phyloP scores from a whole-genome alignment of 1,140 invertebrate species.

The Brachionus angularis region DNA sequence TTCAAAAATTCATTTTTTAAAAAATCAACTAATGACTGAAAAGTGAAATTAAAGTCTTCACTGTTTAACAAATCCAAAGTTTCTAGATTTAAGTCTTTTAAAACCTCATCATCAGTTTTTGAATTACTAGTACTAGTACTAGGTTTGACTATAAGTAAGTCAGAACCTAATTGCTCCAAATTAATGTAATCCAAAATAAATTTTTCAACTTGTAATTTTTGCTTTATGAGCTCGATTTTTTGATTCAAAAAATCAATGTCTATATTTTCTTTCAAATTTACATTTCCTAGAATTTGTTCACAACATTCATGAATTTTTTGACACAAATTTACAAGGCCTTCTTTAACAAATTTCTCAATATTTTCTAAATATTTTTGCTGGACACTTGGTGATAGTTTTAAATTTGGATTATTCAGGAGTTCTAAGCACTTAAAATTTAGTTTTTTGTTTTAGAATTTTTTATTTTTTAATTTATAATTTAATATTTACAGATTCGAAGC shows the following conservation, averaged over 20 bases:
- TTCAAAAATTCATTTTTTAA: conserved; percentile 21
- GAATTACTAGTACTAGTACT: too few species aligned
- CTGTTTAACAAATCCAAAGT: conserved; percentile 4
- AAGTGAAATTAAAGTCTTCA: conserved; percentile 24
- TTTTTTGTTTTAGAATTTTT: too few species aligned
- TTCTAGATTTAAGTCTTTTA: not conserved
- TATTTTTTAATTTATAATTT: too few species aligned
- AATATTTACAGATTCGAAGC: too few species aligned
- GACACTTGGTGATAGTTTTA: not conserved
- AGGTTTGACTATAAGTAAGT: too few species aligned
- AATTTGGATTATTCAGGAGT: too few species aligned
- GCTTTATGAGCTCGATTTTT: not conserved
- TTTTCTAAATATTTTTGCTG: conserved; percentile 35
- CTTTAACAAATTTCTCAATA: conserved; percentile 28
- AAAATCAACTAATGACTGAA: not conserved
- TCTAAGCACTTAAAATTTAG: too few species aligned
- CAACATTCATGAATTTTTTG: not conserved
- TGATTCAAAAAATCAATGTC: conserved; percentile 9
- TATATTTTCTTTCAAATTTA: conserved; percentile 6
- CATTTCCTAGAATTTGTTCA: not conserved
- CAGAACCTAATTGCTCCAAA: too few species aligned
- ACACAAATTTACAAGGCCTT: not conserved
- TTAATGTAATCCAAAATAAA: too few species aligned
- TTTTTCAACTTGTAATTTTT: not conserved
- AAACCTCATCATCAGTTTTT: not conserved